phyloP scores from a whole-genome alignment of 1,140 invertebrate species.

The Trachelipus rathkii region DNA sequence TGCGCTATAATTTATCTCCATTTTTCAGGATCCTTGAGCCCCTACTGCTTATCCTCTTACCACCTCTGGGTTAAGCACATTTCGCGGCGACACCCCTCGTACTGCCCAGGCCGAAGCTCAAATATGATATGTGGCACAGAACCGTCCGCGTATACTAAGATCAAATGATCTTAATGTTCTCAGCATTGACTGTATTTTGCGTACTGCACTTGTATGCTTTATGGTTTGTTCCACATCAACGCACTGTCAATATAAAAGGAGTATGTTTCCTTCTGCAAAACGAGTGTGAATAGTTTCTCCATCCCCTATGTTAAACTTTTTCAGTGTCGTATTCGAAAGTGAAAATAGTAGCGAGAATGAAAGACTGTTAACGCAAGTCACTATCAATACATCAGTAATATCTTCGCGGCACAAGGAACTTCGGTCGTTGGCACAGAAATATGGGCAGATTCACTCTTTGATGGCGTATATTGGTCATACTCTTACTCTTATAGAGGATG shows the following conservation, averaged over 20 bases:
- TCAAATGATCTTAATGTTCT: conserved; percentile 68
- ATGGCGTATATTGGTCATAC: conserved; percentile 69
- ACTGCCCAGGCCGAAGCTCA: conserved; percentile 55
- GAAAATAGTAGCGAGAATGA: conserved; percentile 50
- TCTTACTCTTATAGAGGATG: conserved; percentile 79
- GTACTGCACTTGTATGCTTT: conserved; percentile 70
- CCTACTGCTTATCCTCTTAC: conserved; percentile 57
- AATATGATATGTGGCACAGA: conserved; percentile 62
- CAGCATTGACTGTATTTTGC: conserved; percentile 69
- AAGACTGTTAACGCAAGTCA: conserved; percentile 55
- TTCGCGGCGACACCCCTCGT: too few species aligned
- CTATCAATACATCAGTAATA: conserved; percentile 64
- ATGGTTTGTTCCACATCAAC: conserved; percentile 76
- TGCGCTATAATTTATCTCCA: too few species aligned
- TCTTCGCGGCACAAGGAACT: conserved; percentile 64
- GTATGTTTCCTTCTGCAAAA: conserved; percentile 36
- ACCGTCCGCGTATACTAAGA: conserved; percentile 60
- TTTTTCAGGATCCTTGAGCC: neutral
- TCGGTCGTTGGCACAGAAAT: conserved; percentile 65
- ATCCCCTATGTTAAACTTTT: conserved; percentile 51
- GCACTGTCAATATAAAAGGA: conserved; percentile 60
- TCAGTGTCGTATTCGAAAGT: conserved; percentile 50
- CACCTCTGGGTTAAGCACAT: conserved; percentile 60
- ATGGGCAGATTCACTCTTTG: conserved; percentile 63
- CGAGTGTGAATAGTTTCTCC: conserved; percentile 48